phyloP scores from a whole-genome alignment of 2,113 vertebrate species.

The Paratilapia polleni region DNA sequence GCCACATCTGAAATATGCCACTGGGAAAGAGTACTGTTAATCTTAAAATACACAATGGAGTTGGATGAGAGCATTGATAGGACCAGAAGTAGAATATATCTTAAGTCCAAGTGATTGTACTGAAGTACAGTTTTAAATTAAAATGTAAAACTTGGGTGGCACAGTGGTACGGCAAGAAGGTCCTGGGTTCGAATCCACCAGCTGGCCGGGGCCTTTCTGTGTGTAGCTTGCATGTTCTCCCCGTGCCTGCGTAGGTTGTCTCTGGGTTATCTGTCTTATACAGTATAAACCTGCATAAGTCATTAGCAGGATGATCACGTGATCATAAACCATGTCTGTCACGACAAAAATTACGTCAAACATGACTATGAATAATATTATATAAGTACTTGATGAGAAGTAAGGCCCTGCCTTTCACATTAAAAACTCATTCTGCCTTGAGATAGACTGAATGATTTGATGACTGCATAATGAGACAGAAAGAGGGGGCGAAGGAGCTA shows the following conservation, averaged over 20 bases:
- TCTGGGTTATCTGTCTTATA: too few species aligned
- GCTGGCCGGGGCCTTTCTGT: neutral
- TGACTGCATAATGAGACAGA: slow-evolving; percentile 2
- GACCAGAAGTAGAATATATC: neutral
- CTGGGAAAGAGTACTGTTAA: neutral
- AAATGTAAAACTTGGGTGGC: neutral
- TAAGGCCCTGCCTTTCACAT: neutral
- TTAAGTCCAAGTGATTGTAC: neutral
- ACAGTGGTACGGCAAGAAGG: neutral
- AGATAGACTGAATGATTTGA: slow-evolving; percentile 12
- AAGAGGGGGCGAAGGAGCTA: neutral
- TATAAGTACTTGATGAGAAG: slow-evolving; percentile 1
- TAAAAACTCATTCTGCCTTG: neutral
- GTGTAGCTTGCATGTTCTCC: neutral
- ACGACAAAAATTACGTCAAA: slow-evolving; percentile 3
- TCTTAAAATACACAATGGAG: neutral
- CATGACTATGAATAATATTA: neutral
- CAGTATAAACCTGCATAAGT: too few species aligned
- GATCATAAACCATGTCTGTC: neutral
- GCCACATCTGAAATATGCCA: too few species aligned
- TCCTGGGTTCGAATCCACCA: neutral
- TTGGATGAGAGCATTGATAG: neutral
- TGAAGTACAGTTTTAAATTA: neutral
- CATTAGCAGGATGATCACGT: neutral
- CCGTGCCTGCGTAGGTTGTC: neutral